These are phyloP conservation scores for Chaetodon auriga DNA, from an alignment of 2,113 vertebrate genomes.

Conservation along the genomic window DNA sequence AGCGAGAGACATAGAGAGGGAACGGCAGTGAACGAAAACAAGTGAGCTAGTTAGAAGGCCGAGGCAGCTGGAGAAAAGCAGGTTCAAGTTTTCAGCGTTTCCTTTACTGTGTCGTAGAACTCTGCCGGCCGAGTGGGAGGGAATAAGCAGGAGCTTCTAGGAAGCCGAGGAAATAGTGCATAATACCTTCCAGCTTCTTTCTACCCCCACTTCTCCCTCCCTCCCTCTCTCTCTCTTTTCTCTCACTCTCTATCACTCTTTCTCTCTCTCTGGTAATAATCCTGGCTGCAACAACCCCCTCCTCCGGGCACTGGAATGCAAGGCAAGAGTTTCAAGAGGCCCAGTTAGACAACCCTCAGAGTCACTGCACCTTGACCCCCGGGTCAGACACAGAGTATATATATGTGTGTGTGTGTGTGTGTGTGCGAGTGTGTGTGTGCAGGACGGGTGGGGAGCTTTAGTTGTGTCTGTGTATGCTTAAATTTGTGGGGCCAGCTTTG, in stretches of 20 bases:
- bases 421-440: conserved; percentile 21
- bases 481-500: conserved; percentile 51
- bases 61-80: conserved; percentile 70
- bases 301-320: conserved; percentile 94
- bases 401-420: conserved; percentile 35
- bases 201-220: conserved; percentile 61
- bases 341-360: conserved; percentile 94
- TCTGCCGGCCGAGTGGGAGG: conserved; percentile 88
- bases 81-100: conserved; percentile 82
- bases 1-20: conserved; percentile 1
- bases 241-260: conserved; percentile 74
- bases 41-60: conserved; percentile 68
- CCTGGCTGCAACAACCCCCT: conserved; percentile 85
- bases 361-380: conserved; percentile 97
- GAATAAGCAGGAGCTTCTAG: conserved; percentile 85
- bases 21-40: conserved; percentile 55
- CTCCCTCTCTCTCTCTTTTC: conserved; percentile 81
- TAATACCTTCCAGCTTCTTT: conserved; percentile 89
- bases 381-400: conserved; percentile 86
- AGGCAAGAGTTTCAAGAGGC: conserved; percentile 93
- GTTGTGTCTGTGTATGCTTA: conserved; percentile 59
- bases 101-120: conserved; percentile 83
- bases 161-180: conserved; percentile 90
- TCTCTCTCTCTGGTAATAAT: conserved; percentile 86
- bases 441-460: conserved; percentile 18